Conservation (phyloP, 2,113 vertebrate species). For the Cyanoderma ruficeps region DNA sequence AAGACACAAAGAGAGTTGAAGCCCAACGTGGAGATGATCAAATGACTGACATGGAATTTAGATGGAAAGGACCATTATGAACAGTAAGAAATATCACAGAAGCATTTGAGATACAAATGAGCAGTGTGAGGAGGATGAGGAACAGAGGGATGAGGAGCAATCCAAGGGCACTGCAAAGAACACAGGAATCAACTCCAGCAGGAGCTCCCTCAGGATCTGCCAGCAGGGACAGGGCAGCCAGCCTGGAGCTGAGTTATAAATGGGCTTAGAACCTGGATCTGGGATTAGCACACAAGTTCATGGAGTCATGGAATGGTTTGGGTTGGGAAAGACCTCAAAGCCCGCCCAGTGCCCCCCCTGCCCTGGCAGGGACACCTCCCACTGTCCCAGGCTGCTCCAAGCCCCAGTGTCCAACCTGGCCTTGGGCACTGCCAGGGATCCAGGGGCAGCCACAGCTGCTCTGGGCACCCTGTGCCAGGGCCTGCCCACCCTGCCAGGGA, state of each 20-base stretch:
- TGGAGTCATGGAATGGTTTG: fast-evolving
- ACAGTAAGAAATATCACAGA: background rate
- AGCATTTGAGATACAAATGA: background rate
- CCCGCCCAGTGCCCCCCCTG: background rate
- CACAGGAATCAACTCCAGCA: background rate
- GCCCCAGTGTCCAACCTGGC: background rate
- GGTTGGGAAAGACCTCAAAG: fast-evolving
- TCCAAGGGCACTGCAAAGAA: background rate
- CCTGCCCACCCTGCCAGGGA: background rate
- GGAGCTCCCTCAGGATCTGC: background rate
- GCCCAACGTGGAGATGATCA: background rate
- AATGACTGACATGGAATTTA: background rate
- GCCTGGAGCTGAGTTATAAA: background rate
- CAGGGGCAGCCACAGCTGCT: background rate
- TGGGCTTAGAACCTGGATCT: background rate
- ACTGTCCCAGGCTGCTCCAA: background rate
- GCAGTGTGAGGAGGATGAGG: background rate
- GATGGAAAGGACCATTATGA: background rate
- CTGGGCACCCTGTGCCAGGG: background rate
- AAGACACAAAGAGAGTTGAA: background rate
- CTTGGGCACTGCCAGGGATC: background rate
- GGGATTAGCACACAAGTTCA: background rate
- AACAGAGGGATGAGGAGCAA: background rate
- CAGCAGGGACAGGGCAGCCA: background rate
- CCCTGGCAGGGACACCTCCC: background rate